phyloP scores from a whole-genome alignment of 2,113 vertebrate species.

The Brienomyrus longianalis region DNA sequence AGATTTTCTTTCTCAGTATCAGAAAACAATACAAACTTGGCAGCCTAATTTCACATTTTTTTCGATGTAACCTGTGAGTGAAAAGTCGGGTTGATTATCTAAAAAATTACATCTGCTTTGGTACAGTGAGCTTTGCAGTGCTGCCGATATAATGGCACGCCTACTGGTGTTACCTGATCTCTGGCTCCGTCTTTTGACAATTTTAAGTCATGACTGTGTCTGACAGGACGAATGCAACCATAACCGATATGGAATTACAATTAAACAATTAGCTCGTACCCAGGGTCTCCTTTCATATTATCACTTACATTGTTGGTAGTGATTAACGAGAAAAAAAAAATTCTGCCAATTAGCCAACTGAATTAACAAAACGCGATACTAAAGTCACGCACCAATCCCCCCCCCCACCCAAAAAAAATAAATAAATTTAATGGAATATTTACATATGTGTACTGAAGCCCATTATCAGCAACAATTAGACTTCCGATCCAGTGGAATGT shows the following conservation, averaged over 20 bases:
- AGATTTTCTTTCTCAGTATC: neutral
- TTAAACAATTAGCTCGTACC: neutral
- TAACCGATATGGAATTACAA: neutral
- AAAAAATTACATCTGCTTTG: neutral
- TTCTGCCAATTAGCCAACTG: neutral
- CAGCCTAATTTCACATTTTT: neutral
- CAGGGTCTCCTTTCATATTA: neutral
- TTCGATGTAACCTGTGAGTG: neutral
- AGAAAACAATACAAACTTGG: neutral
- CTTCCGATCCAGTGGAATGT: too few relatives aligned
- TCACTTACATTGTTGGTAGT: neutral
- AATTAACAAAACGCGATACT: neutral
- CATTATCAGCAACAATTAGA: too few relatives aligned
- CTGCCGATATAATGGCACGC: neutral
- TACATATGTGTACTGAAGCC: too few relatives aligned
- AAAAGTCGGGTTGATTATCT: neutral
- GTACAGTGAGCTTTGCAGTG: neutral
- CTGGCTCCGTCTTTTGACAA: constrained; percentile 2
- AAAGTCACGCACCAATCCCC: neutral
- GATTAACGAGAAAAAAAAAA: neutral
- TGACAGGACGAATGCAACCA: neutral
- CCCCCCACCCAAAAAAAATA: neutral
- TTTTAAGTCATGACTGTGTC: neutral
- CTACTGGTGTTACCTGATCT: neutral
- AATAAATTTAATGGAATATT: too few relatives aligned